Conservation (phyloP, 2,888 invertebrate species). For the Pyrocoelia pectoralis region DNA sequence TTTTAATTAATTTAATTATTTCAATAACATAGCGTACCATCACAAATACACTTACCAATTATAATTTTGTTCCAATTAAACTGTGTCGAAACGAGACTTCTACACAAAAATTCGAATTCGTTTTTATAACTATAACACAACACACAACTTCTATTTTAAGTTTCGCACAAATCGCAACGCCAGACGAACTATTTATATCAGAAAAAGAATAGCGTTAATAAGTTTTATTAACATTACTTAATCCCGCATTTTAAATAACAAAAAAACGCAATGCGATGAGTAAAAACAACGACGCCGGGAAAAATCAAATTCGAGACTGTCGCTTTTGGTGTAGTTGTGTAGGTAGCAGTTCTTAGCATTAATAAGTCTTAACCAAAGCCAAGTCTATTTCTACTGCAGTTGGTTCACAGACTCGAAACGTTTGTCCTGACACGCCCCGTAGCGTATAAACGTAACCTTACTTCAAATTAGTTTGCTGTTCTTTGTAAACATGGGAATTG, state of each 20-base stretch:
- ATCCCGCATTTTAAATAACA: constrained; percentile 1
- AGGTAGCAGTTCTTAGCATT: constrained; percentile 37
- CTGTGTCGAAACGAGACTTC: constrained; percentile 16
- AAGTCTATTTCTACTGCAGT: constrained; percentile 39
- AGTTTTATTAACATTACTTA: constrained; percentile 5
- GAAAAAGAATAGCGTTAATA: constrained; percentile 10
- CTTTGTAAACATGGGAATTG: not conserved
- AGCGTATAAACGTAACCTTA: constrained; percentile 37
- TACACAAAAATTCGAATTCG: constrained; percentile 11
- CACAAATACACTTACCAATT: constrained; percentile 33
- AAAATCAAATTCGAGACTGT: constrained; percentile 35
- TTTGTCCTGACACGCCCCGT: constrained; percentile 32
- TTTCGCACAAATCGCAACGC: constrained; percentile 21
- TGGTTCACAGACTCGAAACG: constrained; percentile 34
- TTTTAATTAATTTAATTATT: constrained; percentile 26
- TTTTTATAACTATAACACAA: constrained; percentile 20
- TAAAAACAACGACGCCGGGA: constrained; percentile 23
- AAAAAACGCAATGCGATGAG: constrained; percentile 9
- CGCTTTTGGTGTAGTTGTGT: constrained; percentile 29
- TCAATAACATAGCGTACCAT: constrained; percentile 16
- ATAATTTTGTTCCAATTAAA: constrained; percentile 29
- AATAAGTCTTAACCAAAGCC: constrained; percentile 19
- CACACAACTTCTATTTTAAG: constrained; percentile 30
- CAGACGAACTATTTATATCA: constrained; percentile 14
- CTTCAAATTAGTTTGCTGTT: constrained; percentile 14